Evolutionary conservation across 2,888 invertebrate genomes (phyloP).

Genomic region (Pollenia griseotomentosa): DNA sequence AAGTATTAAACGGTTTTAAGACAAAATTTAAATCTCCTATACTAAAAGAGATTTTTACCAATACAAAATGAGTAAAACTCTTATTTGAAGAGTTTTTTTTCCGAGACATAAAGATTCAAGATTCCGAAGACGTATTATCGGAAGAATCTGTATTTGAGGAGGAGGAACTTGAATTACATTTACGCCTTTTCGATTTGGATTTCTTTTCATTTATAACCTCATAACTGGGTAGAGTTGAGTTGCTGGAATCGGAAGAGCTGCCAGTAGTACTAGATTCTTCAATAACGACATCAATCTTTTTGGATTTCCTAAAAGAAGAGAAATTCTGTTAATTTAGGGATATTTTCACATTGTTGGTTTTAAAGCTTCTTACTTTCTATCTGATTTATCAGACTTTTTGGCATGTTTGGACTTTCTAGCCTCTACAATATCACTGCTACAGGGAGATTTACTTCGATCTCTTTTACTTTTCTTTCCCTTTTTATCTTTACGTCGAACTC

Average conservation of each 20-base stretch:
- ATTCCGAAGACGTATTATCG: conserved; percentile 78
- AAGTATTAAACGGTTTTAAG: conserved; percentile 22
- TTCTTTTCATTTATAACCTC: conserved; percentile 82
- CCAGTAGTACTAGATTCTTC: conserved; percentile 79
- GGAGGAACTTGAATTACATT: conserved; percentile 77
- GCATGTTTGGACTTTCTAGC: conserved; percentile 79
- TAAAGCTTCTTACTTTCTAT: conserved; percentile 79
- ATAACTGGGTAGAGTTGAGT: conserved; percentile 82
- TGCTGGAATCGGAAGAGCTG: conserved; percentile 80
- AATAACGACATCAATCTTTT: conserved; percentile 81
- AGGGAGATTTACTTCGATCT: conserved; percentile 79
- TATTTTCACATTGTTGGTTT: neutral
- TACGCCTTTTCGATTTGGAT: conserved; percentile 78
- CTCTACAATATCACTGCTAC: conserved; percentile 79
- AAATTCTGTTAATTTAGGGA: neutral
- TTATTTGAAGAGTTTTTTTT: conserved; percentile 18
- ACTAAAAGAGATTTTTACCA: conserved; percentile 53
- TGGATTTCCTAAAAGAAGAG: conserved; percentile 76
- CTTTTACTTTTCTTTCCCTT: conserved; percentile 81
- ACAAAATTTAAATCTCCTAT: conserved; percentile 56
- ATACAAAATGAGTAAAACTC: conserved; percentile 36
- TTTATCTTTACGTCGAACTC: conserved; percentile 82
- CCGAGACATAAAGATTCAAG: conserved; percentile 54
- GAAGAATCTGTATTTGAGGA: conserved; percentile 76
- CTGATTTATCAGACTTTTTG: conserved; percentile 79